Base-by-base conservation (phyloP, 2,113 vertebrate species). In the Hucho hucho region DNA sequence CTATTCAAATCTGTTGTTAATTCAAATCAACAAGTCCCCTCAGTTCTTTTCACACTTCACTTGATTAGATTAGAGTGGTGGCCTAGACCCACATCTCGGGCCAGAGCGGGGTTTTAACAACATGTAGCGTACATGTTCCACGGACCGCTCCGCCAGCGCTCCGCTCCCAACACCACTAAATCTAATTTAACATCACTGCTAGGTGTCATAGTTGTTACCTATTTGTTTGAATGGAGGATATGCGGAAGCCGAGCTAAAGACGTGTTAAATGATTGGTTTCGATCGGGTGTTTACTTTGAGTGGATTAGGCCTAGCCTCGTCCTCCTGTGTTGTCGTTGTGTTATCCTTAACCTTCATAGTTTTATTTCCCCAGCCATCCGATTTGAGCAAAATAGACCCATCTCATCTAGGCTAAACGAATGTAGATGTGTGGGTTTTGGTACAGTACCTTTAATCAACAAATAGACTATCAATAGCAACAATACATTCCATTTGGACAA, bases 1-100 rank as follows among this genome's bases (percentile, higher is more conserved):
- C 89, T 89, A 90, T 85, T 91, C 92, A 93, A 94, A 94, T 92
- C 88, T 85, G 79, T 90, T 89, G 84, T 89, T 81, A 81, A 76
- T 75, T 84, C 87, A 93, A 94, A 93, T 93, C 92, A 91, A 94
- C 93, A 94, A 93, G 83, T 86, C 82, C 81, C 82, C 85, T 88
- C 59, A 88, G 88, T 87, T 91, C 83, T 89, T 89, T 93, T 94
- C 91, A 91, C 89, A 91, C 89, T 81, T 81, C 84, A 37, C 76
- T 80, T 93, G 91, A 93, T 94, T 94, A 92, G 91, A 94, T 94
- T 94, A 93, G 87, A 87, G 81, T 63, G 53, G 37, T n/a, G 61
- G 1, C 37, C 32, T 67, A 32, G 49, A 16, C 26, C 46, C 9
- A 72, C 49, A 18, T 53, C 49, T 18, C 49, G 4, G 49, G 3